Evolutionary conservation across 64 coral and sea anemone species (phyloP), one percentile per base, ranked within the genome.

Genomic region (Actinia tenebrosa): DNA sequence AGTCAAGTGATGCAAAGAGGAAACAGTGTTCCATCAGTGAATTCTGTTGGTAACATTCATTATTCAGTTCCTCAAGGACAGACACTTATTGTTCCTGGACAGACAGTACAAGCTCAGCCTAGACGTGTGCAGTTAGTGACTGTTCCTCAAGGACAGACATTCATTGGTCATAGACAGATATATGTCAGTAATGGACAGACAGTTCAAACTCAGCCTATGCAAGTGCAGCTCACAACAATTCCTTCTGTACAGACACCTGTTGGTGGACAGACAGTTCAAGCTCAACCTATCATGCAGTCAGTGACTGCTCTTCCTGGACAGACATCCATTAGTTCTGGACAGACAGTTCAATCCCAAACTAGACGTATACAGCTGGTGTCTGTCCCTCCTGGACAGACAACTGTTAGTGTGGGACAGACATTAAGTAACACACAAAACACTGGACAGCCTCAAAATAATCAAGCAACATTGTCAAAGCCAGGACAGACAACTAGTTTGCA

Each of bases 61-160:
- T 37, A 37, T 37, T 37, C 30, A 37, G 30, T 37, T 37, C 30
- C 30, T 37, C 30, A 37, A 37, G 30, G 30, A 37, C 30, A 37
- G 30, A 37, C 30, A 37, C 30, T 37, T 45, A 18, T 69, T 9
- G 60, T 61, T 23, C 10, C 63, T 66, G 63, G 63, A 66, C 19
- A 66, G n/a, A 82, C 87, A 83, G 26, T 69, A 15, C 87, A 87
- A 63, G 56, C 55, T 27, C 61, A 62, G 13, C 92, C 85, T 54
- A 94, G 89, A 56, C 93, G 69, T 30, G 79, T 91, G 23, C 84
- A 90, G 66, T 27, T 81, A 43, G 56, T 58, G 56, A 58, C 56
- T 58, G 56, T 58, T 13, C 56, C 56, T 14, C 56, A 58, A 58
- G 56, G 56, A 16, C 56, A 58, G 56, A 58, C 56, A 58, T 50